Base-by-base conservation (phyloP, 2,797 vertebrate species). In the Coccyzus lansbergi region DNA sequence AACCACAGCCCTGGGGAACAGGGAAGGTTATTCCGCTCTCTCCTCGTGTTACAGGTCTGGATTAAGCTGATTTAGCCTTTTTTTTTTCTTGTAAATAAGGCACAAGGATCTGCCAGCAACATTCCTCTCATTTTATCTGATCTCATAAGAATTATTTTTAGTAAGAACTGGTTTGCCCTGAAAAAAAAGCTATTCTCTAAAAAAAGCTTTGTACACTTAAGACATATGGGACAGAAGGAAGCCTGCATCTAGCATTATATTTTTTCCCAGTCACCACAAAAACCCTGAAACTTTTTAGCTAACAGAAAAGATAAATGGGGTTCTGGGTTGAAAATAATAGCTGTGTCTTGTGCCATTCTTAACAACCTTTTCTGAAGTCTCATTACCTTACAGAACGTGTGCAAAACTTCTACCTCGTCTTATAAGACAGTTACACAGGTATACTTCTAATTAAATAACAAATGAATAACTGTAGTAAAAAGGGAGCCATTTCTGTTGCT, bases 111-210 rank as follows among this genome's bases (percentile, higher is more conserved):
- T 95, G 90, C 88, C 93, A 95, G 85, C 76, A 81, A 59, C 83
- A 92, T 93, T 96, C 89, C 82, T 95, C 81, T 88, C 86, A 33
- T 96, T 93, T 94, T 93, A 76, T 92, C 91, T 96, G 90, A 96
- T 95, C 88, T 92, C 93, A 84, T 94, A 94, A 85, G 92, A 83
- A 93, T 87, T 97, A 96, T 94, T 97, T 96, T 96, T 96, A 94
- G 95, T 83, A 95, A 94, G 92, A 85, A 80, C 82, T 83, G 82
- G 92, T 96, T 95, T 96, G 94, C 89, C 92, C 89, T 94, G 86
- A 96, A 96, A 96, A 90, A 90, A 94, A 96, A 95, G 87, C 77
- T 90, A 86, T 94, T 92, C 94, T 93, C 92, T 96, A 93, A 91
- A 96, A 96, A 97, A 95, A 94, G 90, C 95, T 95, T 93, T 94